Percentiles rank a stretch among this genome's conserved stretches.
phyloP scores from a whole-genome alignment of 2,113 vertebrate species.

The Eurypyga helias region DNA sequence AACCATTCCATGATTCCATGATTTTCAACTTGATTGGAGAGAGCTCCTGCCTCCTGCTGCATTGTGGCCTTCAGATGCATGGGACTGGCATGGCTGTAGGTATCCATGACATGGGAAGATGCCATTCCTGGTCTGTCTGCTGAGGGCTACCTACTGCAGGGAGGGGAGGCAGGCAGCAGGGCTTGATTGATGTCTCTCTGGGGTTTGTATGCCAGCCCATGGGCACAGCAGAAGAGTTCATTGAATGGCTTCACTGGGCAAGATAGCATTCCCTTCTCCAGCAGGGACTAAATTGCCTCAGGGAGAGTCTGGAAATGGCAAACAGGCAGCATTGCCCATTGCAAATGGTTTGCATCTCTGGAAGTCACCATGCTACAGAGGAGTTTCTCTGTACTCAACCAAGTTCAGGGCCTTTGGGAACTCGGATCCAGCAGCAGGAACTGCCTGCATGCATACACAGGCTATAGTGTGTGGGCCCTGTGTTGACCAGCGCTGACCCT shows the following conservation, averaged over 20 bases:
- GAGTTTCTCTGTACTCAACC: neutral
- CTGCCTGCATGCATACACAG: neutral
- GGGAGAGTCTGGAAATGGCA: neutral
- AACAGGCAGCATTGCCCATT: neutral
- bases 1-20: too few relatives aligned
- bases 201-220: neutral
- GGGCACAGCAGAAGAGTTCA: neutral
- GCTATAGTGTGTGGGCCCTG: neutral
- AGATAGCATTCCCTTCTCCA: neutral
- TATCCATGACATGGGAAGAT: neutral
- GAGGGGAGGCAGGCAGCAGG: neutral
- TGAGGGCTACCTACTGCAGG: neutral
- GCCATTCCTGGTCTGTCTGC: neutral
- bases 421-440: neutral
- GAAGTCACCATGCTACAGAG: fast-evolving
- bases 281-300: neutral
- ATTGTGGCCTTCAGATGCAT: neutral
- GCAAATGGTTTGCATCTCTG: neutral
- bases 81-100: neutral
- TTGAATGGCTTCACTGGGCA: too few relatives aligned
- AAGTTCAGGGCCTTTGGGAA: neutral
- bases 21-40: neutral
- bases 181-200: neutral
- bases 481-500: neutral
- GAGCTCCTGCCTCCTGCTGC: neutral